Evolutionary conservation across 2,797 vertebrate genomes (phyloP).

Genomic region (Iguana delicatissima): DNA sequence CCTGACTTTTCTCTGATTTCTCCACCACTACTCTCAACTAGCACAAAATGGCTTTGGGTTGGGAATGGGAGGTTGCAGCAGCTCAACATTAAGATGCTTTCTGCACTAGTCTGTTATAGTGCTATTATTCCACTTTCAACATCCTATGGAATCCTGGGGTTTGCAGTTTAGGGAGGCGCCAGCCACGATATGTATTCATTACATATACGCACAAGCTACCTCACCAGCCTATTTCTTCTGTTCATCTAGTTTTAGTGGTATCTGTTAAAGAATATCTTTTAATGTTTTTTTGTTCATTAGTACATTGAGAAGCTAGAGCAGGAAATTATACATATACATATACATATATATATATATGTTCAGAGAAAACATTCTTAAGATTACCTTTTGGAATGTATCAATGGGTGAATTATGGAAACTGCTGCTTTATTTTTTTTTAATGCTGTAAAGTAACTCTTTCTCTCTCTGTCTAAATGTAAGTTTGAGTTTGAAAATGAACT

Average conservation of each 20-base stretch:
- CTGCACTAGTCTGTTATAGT: too few relatives aligned
- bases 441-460: constrained; percentile 55
- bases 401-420: constrained; percentile 44
- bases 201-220: constrained; percentile 48
- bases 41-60: too few relatives aligned
- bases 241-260: constrained; percentile 60
- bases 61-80: too few relatives aligned
- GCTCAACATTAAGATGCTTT: too few relatives aligned
- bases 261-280: constrained; percentile 62
- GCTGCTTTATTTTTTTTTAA: constrained; percentile 22
- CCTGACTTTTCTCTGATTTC: too few relatives aligned
- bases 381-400: constrained; percentile 5
- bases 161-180: too few relatives aligned
- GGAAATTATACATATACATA: too few relatives aligned
- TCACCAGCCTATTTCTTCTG: constrained; percentile 74
- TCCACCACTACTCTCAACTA: too few relatives aligned
- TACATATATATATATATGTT: too few relatives aligned
- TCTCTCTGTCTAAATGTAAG: constrained; percentile 55
- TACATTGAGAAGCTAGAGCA: constrained; percentile 54
- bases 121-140: too few relatives aligned
- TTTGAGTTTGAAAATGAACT: constrained; percentile 54
- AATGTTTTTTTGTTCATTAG: constrained; percentile 63
- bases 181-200: constrained; percentile 49
- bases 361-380: neutral
- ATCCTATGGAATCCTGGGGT: too few relatives aligned